Evolutionary conservation across 2,888 invertebrate genomes (phyloP).

Genomic region (Sphinx pinastri): DNA sequence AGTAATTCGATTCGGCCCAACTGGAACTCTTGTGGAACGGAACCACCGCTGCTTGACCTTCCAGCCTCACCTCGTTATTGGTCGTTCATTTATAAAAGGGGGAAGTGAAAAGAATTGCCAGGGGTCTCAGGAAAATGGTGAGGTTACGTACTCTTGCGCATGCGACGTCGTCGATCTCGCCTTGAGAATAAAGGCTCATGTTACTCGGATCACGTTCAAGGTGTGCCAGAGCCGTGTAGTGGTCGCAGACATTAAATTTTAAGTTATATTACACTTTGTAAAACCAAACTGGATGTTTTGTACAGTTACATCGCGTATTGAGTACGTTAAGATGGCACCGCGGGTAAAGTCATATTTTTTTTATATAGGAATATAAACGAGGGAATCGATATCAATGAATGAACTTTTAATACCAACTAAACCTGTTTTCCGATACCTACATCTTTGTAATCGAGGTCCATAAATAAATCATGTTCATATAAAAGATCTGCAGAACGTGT

Average conservation of each 20-base stretch:
- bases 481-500: conserved; percentile 61
- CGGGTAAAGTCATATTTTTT: conserved; percentile 18
- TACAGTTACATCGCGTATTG: conserved; percentile 47
- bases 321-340: conserved; percentile 38
- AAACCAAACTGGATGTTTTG: conserved; percentile 44
- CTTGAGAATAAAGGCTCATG: conserved; percentile 77
- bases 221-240: conserved; percentile 65
- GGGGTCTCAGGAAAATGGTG: conserved; percentile 64
- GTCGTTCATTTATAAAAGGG: conserved; percentile 43
- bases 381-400: conserved; percentile 38
- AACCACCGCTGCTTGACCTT: conserved; percentile 64
- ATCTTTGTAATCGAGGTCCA: conserved; percentile 50
- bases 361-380: conserved; percentile 16
- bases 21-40: conserved; percentile 71
- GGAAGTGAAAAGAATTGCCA: conserved; percentile 53
- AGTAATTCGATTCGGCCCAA: conserved; percentile 78
- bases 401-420: conserved; percentile 52
- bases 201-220: conserved; percentile 83
- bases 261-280: conserved; percentile 50
- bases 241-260: conserved; percentile 59
- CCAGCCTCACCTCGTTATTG: conserved; percentile 48
- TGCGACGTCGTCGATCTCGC: conserved; percentile 69
- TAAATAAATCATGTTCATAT: conserved; percentile 58
- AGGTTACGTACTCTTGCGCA: conserved; percentile 55
- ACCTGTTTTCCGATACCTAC: conserved; percentile 48